Conservation (phyloP, 2,797 vertebrate species). For the Lindbergichthys nudifrons region DNA sequence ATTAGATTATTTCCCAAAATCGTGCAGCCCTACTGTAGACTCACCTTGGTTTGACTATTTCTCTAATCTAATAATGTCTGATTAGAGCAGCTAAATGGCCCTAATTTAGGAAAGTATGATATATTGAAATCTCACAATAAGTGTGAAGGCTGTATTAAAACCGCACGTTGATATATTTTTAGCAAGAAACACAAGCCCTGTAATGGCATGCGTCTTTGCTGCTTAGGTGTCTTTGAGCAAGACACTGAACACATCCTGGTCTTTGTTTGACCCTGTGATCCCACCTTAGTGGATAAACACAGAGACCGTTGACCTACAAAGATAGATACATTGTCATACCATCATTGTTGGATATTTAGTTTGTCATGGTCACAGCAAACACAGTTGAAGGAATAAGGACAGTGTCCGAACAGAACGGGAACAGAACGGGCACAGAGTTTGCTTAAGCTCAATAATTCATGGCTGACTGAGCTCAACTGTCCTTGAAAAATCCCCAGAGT, state of each 20-base stretch:
- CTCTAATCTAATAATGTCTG: neutral
- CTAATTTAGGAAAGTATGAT: neutral
- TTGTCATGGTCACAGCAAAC: constrained; percentile 7
- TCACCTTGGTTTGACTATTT: neutral
- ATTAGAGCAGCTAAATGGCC: neutral
- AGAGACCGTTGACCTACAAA: neutral
- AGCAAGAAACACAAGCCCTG: neutral
- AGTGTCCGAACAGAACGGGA: constrained; percentile 42
- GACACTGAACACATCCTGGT: neutral
- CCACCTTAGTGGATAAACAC: neutral
- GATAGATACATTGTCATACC: neutral
- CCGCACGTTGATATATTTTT: no score
- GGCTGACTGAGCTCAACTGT: constrained; percentile 72
- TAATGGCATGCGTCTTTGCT: neutral
- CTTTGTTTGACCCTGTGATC: constrained; percentile 11
- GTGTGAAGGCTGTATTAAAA: no score
- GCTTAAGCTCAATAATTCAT: constrained; percentile 82
- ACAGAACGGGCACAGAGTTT: constrained; percentile 52
- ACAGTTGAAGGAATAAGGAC: constrained; percentile 30
- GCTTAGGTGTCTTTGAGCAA: neutral
- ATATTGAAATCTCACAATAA: neutral
- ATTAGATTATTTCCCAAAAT: no score
- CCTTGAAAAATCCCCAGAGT: constrained; percentile 74
- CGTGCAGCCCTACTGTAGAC: neutral
- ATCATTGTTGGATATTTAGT: constrained; percentile 8